phyloP scores from a whole-genome alignment of 2,888 invertebrate species.

The Mythimna loreyi region DNA sequence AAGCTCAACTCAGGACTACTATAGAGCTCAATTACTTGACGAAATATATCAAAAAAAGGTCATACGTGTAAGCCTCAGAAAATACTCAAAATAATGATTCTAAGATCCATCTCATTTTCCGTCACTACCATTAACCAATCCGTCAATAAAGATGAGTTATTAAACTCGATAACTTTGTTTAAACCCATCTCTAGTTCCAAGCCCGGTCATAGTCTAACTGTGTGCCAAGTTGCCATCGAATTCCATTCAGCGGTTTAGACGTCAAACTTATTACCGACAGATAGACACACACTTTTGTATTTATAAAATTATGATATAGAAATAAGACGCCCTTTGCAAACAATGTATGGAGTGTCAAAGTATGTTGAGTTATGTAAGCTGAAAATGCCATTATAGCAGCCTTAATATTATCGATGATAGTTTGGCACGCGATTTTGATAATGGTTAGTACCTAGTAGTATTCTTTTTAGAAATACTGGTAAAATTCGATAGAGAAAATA shows the following conservation, averaged over 20 bases:
- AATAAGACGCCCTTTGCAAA: conserved; percentile 32
- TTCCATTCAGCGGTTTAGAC: background rate
- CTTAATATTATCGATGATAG: conserved; percentile 22
- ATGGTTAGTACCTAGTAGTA: conserved; percentile 13
- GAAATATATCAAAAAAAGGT: too few relatives aligned
- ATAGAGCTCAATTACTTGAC: too few relatives aligned
- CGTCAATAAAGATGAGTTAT: background rate
- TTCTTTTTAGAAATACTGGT: conserved; percentile 4
- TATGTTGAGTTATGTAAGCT: conserved; percentile 13
- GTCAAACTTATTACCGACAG: background rate
- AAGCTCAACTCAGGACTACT: too few relatives aligned
- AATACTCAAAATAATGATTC: too few relatives aligned
- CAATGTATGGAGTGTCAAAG: conserved; percentile 21
- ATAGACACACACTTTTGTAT: background rate
- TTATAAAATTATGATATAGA: background rate
- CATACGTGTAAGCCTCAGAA: too few relatives aligned
- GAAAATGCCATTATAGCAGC: conserved; percentile 9
- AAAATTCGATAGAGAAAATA: background rate
- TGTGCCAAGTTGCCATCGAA: background rate
- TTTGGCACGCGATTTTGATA: conserved; percentile 23
- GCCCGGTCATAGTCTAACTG: background rate
- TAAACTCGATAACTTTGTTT: background rate
- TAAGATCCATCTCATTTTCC: too few relatives aligned
- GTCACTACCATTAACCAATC: too few relatives aligned
- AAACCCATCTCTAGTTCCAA: background rate